These are phyloP conservation scores for Athalia rosae DNA, from an alignment of 2,888 invertebrate genomes.

Conservation along the genomic window DNA sequence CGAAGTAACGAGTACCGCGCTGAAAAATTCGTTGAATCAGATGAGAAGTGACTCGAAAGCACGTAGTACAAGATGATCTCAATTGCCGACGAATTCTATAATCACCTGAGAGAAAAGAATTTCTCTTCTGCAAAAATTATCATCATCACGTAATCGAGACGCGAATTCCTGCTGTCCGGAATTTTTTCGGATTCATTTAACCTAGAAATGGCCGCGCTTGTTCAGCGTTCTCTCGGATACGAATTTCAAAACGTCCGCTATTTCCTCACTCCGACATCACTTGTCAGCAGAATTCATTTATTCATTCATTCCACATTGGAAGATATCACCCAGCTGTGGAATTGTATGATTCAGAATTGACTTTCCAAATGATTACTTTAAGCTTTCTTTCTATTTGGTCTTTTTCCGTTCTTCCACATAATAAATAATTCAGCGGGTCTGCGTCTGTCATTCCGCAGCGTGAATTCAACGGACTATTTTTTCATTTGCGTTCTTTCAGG, in stretches of 20 bases:
- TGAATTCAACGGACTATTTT: not conserved
- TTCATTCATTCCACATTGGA: not conserved
- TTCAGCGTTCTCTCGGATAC: not conserved
- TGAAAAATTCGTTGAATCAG: too few relatives aligned
- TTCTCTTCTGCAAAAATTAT: too few relatives aligned
- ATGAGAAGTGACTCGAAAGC: too few relatives aligned
- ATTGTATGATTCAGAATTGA: not conserved
- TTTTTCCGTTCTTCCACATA: not conserved
- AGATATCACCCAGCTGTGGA: not conserved
- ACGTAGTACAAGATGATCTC: too few relatives aligned
- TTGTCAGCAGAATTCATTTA: not conserved
- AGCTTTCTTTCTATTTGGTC: not conserved
- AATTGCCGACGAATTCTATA: too few relatives aligned
- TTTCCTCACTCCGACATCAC: not conserved
- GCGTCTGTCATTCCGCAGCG: not conserved
- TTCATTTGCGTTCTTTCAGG: not conserved
- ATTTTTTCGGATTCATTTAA: not conserved
- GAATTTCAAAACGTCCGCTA: not conserved
- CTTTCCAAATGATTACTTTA: not conserved
- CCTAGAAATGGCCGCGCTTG: not conserved
- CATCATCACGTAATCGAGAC: too few relatives aligned
- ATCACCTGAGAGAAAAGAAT: too few relatives aligned
- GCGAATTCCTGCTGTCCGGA: too few relatives aligned
- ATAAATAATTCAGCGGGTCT: not conserved
- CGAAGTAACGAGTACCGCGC: too few relatives aligned